These are phyloP conservation scores for Lepas anatifera DNA, from an alignment of 2,888 invertebrate genomes.

Conservation along the genomic window DNA sequence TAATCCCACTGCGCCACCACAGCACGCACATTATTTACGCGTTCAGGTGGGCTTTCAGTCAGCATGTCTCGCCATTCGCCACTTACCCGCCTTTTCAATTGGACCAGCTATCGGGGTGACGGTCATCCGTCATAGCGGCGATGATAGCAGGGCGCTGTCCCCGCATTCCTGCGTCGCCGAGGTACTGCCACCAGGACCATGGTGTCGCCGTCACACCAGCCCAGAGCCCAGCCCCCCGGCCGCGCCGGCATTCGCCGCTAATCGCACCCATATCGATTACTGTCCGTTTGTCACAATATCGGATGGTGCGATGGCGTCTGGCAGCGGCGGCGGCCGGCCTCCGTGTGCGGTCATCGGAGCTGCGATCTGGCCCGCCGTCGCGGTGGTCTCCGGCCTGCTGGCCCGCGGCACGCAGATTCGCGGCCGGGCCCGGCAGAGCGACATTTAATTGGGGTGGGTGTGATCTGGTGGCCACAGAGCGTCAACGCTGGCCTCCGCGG, in stretches of 20 bases:
- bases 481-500: too few species aligned
- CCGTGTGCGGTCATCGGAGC: not conserved
- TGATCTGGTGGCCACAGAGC: too few species aligned
- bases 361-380: too few species aligned
- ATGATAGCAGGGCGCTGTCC: not conserved
- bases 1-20: too few species aligned
- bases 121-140: not conserved
- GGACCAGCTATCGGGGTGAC: not conserved
- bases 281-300: not conserved
- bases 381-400: too few species aligned
- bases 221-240: not conserved
- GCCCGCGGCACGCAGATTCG: not conserved
- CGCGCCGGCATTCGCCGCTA: not conserved
- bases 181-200: too few species aligned
- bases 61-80: not conserved
- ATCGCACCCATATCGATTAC: not conserved
- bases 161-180: not conserved
- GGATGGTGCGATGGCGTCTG: too few species aligned
- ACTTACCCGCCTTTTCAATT: not conserved
- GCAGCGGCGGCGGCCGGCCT: not conserved
- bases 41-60: not conserved
- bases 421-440: not conserved
- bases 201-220: not conserved
- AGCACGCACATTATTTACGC: not conserved
- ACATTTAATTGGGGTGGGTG: slow-evolving; percentile 2